Conservation (phyloP, 2,113 vertebrate species). For the Thinocorus orbignyianus region DNA sequence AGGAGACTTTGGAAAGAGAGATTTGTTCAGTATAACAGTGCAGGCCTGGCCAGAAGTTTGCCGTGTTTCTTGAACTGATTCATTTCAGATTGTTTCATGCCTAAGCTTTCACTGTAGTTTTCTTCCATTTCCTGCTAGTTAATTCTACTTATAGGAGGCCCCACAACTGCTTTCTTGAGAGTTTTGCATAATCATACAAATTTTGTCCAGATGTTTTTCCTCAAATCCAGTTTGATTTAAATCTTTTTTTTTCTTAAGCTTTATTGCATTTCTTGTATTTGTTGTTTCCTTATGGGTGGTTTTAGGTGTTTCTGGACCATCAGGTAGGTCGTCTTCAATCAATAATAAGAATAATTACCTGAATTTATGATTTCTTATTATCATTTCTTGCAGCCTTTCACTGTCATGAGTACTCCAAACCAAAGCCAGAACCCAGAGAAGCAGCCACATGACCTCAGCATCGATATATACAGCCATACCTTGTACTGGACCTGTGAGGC, state of each 20-base stretch:
- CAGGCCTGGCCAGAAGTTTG: not conserved
- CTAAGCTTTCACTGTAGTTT: not conserved
- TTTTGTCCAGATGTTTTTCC: not conserved
- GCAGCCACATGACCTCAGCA: constrained; percentile 91
- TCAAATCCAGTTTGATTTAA: not conserved
- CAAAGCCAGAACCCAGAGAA: constrained; percentile 80
- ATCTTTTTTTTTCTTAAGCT: not conserved
- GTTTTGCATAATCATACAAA: not conserved
- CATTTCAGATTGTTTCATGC: not conserved
- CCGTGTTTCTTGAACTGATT: not conserved
- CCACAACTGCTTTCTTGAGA: not conserved
- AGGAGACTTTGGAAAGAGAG: not conserved
- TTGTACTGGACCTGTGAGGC: constrained; percentile 95
- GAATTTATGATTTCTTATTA: not conserved
- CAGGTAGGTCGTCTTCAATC: not conserved
- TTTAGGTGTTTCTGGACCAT: not conserved
- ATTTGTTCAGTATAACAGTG: not conserved
- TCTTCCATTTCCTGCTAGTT: not conserved
- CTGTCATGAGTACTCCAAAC: constrained; percentile 77
- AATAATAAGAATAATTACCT: not conserved
- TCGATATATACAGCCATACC: constrained; percentile 89
- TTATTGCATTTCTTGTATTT: not conserved
- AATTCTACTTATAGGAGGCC: not conserved
- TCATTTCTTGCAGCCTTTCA: constrained; percentile 76
- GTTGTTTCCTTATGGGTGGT: not conserved